Percentiles rank a stretch among this genome's conserved stretches.
Conservation (phyloP, 2,888 invertebrate species). For the Oscheius sp. region DNA sequence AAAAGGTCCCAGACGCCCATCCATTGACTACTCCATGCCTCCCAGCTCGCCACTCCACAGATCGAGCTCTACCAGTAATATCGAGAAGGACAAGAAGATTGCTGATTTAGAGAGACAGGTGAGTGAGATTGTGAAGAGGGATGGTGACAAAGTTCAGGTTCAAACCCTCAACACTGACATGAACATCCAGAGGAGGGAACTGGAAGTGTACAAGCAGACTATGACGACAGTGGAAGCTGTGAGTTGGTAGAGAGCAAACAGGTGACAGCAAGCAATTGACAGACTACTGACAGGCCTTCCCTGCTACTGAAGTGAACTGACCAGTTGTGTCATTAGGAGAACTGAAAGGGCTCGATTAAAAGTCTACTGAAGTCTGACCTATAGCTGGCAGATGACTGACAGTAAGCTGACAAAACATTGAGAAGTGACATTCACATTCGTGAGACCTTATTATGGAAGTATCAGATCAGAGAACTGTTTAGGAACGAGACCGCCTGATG, state of each 20-base stretch:
- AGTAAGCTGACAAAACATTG: no score
- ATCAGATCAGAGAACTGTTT: slow-evolving; percentile 26
- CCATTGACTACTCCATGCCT: slow-evolving; percentile 49
- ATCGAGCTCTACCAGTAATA: slow-evolving; percentile 33
- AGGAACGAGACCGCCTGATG: slow-evolving; percentile 62
- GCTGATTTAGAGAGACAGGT: slow-evolving; percentile 58
- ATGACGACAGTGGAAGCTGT: slow-evolving; percentile 64
- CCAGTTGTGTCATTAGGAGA: no score
- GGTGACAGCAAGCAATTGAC: not conserved
- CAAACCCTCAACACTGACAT: slow-evolving; percentile 57
- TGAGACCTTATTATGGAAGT: no score
- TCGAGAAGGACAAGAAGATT: slow-evolving; percentile 63
- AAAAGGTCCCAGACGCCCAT: slow-evolving; percentile 45
- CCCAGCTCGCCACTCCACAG: slow-evolving; percentile 9
- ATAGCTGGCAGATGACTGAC: no score
- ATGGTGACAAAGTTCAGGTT: slow-evolving; percentile 6
- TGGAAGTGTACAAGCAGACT: slow-evolving; percentile 68
- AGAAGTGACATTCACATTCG: not conserved
- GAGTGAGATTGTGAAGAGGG: not conserved
- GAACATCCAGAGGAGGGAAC: slow-evolving; percentile 62
- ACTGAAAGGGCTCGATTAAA: not conserved
- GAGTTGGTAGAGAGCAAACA: not conserved
- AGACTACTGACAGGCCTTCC: not conserved
- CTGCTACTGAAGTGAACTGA: no score
- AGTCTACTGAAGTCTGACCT: no score